Conservation (phyloP, 2,113 vertebrate species). For the Pangasianodon gigas region DNA sequence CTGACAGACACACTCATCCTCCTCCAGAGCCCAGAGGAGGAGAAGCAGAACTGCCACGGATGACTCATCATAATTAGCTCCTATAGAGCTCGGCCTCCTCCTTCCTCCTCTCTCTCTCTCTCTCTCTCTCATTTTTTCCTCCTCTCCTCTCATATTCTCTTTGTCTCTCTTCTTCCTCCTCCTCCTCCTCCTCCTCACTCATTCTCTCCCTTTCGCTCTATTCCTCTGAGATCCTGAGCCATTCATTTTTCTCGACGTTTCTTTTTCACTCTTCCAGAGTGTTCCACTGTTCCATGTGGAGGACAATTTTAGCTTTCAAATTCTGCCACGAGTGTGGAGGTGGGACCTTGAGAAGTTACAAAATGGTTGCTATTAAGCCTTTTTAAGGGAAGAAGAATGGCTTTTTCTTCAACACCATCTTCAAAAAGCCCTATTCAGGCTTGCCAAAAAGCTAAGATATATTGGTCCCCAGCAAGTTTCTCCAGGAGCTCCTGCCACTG, state of each 20-base stretch:
- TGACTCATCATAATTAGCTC: slow-evolving; percentile 48
- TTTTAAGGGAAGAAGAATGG: not conserved
- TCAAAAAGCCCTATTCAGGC: not conserved
- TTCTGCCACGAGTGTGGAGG: slow-evolving; percentile 19
- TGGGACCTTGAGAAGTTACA: slow-evolving; percentile 11
- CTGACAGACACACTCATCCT: slow-evolving; percentile 40
- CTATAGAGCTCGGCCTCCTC: slow-evolving; percentile 29
- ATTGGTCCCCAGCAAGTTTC: no score
- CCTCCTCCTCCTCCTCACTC: slow-evolving; percentile 9
- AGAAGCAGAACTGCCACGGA: slow-evolving; percentile 39
- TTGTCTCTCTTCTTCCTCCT: not conserved
- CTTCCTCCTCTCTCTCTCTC: slow-evolving; percentile 25
- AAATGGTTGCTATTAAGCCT: not conserved
- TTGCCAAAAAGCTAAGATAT: not conserved
- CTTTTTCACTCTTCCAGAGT: not conserved
- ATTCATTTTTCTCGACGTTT: slow-evolving; percentile 6
- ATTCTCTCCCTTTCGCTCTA: not conserved
- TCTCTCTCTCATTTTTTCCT: not conserved
- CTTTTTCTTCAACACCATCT: not conserved
- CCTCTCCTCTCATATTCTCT: slow-evolving; percentile 17
- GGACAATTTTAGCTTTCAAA: slow-evolving; percentile 15
- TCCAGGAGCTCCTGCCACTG: not conserved
- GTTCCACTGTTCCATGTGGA: not conserved
- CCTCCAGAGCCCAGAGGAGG: slow-evolving; percentile 41
- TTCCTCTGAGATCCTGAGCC: slow-evolving; percentile 1